A percentile compares a stretch with the other conserved stretches of the same genome.
These are phyloP conservation scores for Amaurobius ferox DNA, from an alignment of 2,888 invertebrate genomes.

Conservation along the genomic window DNA sequence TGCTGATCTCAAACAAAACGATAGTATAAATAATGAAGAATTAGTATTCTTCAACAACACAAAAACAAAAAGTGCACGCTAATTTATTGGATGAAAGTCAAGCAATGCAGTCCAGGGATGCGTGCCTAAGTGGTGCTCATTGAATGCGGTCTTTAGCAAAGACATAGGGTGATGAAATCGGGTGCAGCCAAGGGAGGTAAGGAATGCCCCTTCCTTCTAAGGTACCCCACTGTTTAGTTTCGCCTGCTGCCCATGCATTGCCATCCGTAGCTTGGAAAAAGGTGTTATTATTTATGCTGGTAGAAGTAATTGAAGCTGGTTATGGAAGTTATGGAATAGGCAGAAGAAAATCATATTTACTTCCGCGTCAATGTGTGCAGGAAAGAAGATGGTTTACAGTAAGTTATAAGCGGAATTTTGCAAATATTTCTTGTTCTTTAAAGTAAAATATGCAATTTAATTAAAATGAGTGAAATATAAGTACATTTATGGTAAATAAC, in stretches of 20 bases:
- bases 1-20: background rate
- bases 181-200: conserved; percentile 29
- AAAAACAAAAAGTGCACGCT: background rate
- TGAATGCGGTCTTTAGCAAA: conserved; percentile 6
- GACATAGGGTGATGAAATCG: conserved; percentile 32
- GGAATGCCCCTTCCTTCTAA: conserved; percentile 7
- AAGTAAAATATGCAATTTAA: too few relatives aligned
- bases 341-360: background rate
- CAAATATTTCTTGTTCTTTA: too few relatives aligned
- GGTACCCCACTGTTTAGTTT: conserved; percentile 15
- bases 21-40: background rate
- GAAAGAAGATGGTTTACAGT: background rate
- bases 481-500: too few relatives aligned
- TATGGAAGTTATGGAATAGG: background rate
- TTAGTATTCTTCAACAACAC: background rate
- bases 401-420: background rate
- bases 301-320: conserved; percentile 20
- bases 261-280: background rate
- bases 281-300: conserved; percentile 20
- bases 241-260: conserved; percentile 2
- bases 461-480: too few relatives aligned
- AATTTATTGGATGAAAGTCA: conserved; percentile 14
- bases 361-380: background rate
- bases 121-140: conserved; percentile 27
- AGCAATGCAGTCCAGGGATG: conserved; percentile 20